Evolutionary conservation across 30 jellyfish, hydroid and myxozoan genomes (phyloP), one percentile per base, ranked within the genome.

Genomic region (Morbakka virulenta): DNA sequence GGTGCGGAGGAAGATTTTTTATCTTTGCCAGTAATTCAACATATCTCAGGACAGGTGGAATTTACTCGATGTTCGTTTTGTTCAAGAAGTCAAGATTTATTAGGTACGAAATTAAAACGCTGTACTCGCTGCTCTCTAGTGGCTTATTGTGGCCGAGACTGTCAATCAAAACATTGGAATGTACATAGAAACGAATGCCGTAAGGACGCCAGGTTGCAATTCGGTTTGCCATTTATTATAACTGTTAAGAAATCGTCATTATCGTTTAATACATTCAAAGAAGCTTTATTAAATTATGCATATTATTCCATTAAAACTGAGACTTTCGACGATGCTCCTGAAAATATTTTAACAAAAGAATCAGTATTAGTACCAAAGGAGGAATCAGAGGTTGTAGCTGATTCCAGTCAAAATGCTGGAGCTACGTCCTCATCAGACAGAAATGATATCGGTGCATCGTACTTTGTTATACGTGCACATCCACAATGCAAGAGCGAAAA

Each of bases 151-250:
- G 47, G 89, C 32, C 79, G 93, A 13, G 95, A 80, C 41, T 92
- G 98, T 62, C 98, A 92, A 75, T 51, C 76, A 24, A 80, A 76
- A 41, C 96, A 92, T 66, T 92, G 98, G 98, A 34, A 74, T 2
- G 11, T 28, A 13, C 98, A 92, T 61, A 85, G 67, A 30, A 67
- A 36, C 30, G 88, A 61, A 0, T 92, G 98, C 70, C 72, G 81
- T 22, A 92, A 85, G 48, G 94, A 86, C 50, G 34, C 80, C 33
- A 85, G 67, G 75, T 75, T 64, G 33, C 61, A 78, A 12, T 67
- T 92, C 24, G 98, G 98, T 31, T 52, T 92, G 25, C 96, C 98
- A 2, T 92, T 92, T 69, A 57, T 62, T 64, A 64, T 85, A 0
- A 74, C 88, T 13, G 30, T 85, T 31, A 76, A 80, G 22, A 89